Evolutionary conservation across 2,797 vertebrate species (phyloP).

Genomic region (Clarias platycephalus): DNA sequence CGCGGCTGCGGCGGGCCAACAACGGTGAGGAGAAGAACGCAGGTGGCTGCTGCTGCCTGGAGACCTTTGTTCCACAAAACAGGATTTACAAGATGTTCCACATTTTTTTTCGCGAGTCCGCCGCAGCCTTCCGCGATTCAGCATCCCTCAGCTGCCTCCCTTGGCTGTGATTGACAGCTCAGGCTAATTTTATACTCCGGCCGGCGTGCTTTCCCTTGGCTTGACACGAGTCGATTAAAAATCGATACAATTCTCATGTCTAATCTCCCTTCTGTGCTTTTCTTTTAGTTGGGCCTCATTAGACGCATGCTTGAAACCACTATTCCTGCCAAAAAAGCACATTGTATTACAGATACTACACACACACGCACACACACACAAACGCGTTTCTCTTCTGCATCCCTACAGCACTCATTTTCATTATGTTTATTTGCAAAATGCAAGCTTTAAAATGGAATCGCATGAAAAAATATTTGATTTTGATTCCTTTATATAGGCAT

Average conservation of each 20-base stretch:
- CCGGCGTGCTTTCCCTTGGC: constrained; percentile 37
- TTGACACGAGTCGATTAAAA: constrained; percentile 63
- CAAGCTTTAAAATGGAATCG: background rate
- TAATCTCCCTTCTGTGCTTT: constrained; percentile 59
- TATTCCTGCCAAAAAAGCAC: constrained; percentile 51
- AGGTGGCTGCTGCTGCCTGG: constrained; percentile 29
- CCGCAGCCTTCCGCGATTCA: constrained; percentile 14
- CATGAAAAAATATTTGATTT: background rate
- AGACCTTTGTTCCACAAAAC: constrained; percentile 30
- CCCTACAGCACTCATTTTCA: background rate
- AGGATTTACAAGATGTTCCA: constrained; percentile 33
- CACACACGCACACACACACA: constrained; percentile 15
- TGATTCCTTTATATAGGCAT: background rate
- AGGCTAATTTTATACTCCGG: constrained; percentile 56
- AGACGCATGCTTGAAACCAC: constrained; percentile 51
- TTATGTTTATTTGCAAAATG: background rate
- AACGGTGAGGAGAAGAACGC: constrained; percentile 12
- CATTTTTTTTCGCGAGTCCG: constrained; percentile 26
- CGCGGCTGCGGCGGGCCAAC: constrained; percentile 27
- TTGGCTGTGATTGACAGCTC: constrained; percentile 57
- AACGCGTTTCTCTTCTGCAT: background rate
- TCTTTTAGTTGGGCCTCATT: constrained; percentile 61
- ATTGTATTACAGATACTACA: constrained; percentile 5
- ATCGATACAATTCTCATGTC: constrained; percentile 64
- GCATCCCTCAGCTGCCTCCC: constrained; percentile 5